phyloP scores from a whole-genome alignment of 2,797 vertebrate genomes.

The Pseudochirops cupreus region DNA sequence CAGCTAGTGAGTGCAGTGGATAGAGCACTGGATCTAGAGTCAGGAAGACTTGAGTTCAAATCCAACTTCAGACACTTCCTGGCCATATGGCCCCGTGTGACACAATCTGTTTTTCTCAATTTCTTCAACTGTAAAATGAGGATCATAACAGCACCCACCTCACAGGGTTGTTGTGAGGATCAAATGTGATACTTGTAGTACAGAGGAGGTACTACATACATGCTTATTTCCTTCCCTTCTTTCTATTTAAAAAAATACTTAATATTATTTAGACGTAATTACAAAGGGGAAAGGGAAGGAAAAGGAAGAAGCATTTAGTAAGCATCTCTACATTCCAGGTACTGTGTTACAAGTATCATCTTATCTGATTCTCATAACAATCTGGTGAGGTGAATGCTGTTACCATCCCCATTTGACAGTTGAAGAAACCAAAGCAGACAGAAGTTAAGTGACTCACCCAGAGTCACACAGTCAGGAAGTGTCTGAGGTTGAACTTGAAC shows the following conservation, averaged over 20 bases:
- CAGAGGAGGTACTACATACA: background rate
- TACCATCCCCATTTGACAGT: conserved; percentile 14
- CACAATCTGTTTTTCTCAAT: background rate
- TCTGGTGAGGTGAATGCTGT: background rate
- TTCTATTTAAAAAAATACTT: background rate
- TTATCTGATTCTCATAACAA: background rate
- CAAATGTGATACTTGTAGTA: background rate
- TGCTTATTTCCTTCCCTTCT: background rate
- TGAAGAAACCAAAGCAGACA: conserved; percentile 15
- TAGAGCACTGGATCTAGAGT: background rate
- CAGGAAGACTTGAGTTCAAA: background rate
- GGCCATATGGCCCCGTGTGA: background rate
- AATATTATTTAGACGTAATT: conserved; percentile 34
- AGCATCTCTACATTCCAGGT: conserved; percentile 24
- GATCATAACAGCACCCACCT: background rate
- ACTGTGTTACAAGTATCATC: conserved; percentile 13
- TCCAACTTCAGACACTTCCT: background rate
- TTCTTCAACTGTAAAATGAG: background rate
- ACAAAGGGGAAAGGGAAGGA: conserved; percentile 16
- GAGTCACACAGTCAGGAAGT: background rate
- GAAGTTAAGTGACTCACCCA: background rate
- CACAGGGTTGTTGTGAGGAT: background rate
- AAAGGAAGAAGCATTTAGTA: conserved; percentile 22
- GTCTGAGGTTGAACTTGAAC: background rate
- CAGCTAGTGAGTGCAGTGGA: background rate